A percentile compares a stretch with the other conserved stretches of the same genome.
These are phyloP conservation scores for Eidolon dupreanum DNA, from an alignment of 2,797 vertebrate genomes.

Conservation along the genomic window DNA sequence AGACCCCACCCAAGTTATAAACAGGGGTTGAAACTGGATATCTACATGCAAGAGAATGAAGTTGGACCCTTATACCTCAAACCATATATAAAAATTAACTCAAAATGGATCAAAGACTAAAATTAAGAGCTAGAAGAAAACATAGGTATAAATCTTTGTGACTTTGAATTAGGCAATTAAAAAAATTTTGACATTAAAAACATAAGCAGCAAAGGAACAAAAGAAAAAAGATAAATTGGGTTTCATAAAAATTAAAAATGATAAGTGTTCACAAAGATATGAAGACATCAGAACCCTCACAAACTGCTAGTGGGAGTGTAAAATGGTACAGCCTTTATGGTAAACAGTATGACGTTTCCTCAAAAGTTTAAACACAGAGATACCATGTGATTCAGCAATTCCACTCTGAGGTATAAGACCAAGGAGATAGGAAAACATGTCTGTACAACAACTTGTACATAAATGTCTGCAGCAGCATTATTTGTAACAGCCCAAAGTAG, in stretches of 20 bases:
- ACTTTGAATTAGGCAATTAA: background rate
- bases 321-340: background rate
- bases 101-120: background rate
- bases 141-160: background rate
- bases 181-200: slow-evolving; percentile 40
- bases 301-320: background rate
- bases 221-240: background rate
- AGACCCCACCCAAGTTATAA: background rate
- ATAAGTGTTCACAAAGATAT: background rate
- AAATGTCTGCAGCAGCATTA: background rate
- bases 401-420: background rate
- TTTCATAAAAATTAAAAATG: slow-evolving; percentile 3
- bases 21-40: background rate
- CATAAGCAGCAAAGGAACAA: background rate
- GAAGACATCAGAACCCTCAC: background rate
- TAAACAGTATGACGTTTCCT: background rate
- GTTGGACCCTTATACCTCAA: background rate
- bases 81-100: slow-evolving; percentile 39
- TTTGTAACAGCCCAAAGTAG: background rate
- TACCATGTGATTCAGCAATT: background rate
- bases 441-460: background rate
- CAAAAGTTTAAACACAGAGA: background rate
- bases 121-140: slow-evolving; percentile 5
- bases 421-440: background rate
- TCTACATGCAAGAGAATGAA: background rate